Evolutionary conservation across 92 coral and sea anemone genomes (phyloP).

Genomic region (Nematostella vectensis): DNA sequence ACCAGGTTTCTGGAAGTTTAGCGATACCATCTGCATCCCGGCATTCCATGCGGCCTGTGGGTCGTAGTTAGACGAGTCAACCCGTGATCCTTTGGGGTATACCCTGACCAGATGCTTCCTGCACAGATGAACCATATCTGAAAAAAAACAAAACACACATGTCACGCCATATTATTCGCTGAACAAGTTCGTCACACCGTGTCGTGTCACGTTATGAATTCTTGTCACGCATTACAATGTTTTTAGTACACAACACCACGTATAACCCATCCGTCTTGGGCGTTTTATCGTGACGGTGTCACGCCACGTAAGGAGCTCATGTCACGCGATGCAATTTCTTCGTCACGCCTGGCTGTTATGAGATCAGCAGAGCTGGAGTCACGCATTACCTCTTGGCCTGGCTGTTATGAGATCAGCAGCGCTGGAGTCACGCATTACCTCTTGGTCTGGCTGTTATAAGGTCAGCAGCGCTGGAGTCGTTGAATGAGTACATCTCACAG

Average conservation of each 20-base stretch:
- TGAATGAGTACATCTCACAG: slow-evolving; percentile 86
- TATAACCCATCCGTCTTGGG: too few species aligned
- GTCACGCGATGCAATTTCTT: too few species aligned
- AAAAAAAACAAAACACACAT: neutral
- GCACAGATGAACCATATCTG: slow-evolving; percentile 46
- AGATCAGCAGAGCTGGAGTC: too few species aligned
- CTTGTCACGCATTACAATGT: too few species aligned
- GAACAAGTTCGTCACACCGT: too few species aligned
- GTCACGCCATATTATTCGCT: too few species aligned
- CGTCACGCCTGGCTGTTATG: too few species aligned
- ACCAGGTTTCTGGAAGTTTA: slow-evolving; percentile 88
- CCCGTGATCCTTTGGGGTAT: slow-evolving; percentile 76
- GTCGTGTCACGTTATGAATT: too few species aligned
- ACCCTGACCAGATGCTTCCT: slow-evolving; percentile 60
- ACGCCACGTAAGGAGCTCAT: too few species aligned
- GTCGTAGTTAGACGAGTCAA: slow-evolving; percentile 77
- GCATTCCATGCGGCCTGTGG: slow-evolving; percentile 81
- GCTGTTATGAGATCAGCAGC: slow-evolving; percentile 50
- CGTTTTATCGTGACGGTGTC: too few species aligned
- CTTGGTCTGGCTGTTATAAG: slow-evolving; percentile 53
- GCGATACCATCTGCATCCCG: slow-evolving; percentile 74
- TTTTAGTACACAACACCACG: too few species aligned
- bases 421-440: slow-evolving; percentile 40
- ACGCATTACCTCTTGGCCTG: slow-evolving; percentile 65
- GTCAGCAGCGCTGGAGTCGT: slow-evolving; percentile 48